Base-by-base conservation (phyloP, 1,140 invertebrate species). In the Lasioglossum albipes region DNA sequence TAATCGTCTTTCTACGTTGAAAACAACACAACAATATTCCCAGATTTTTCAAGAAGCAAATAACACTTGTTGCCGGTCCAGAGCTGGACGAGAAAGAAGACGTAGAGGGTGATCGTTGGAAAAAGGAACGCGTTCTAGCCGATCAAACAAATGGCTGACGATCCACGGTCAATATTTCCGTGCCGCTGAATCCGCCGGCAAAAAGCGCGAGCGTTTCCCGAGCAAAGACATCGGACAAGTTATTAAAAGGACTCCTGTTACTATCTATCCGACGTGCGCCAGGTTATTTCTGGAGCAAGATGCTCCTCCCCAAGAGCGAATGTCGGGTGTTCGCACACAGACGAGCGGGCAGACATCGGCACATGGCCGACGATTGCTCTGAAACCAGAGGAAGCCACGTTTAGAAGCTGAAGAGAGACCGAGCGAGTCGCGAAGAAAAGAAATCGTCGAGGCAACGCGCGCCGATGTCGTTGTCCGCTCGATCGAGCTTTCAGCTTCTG, bases 241-340 rank as follows among this genome's bases (percentile, higher is more conserved):
- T 82, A 85, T 84, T 78, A 87, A 87, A 80, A 87, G 77, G 57
- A 59, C 59, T 42, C 57, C 16, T n/a, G 73, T 52, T 42, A 66
- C 78, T 72, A 82, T 84, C 79, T 71, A 84, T 82, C 79, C 67
- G 49, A 49, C 57, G 65, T 41, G 65, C 3, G 70, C 52, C 18
- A 42, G 74, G 77, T 75, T 87, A 87, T 87, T 87, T 86, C 82
- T 84, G 78, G 84, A 80, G 70, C 31, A 59, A 64, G 69, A 61
- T 64, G 54, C 64, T 66, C 36, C 61, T 69, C 79, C 73, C 70
- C 75, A 68, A 68, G 49, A 79, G 64, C 64, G 57, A 31, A 12
- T 20, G 49, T 54, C 42, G 54, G 64, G 54, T 61, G 42, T 69
- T 13, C 64, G 22, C 42, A 20, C 13, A 70, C 45, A 42, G 41